phyloP scores from a whole-genome alignment of 1,140 invertebrate species.

The Oncopodura yosiiana region DNA sequence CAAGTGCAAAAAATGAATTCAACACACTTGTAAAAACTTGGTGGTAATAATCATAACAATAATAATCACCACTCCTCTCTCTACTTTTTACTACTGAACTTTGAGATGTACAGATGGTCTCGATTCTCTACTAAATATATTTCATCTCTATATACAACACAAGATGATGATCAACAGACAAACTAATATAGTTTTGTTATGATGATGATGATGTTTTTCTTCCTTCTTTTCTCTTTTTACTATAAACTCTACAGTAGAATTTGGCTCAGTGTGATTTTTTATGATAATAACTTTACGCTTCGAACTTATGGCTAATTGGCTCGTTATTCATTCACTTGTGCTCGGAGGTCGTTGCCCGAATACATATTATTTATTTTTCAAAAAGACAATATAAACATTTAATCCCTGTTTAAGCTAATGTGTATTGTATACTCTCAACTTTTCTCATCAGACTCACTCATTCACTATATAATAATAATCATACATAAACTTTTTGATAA shows the following conservation, averaged over 20 bases:
- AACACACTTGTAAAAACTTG: too few relatives aligned
- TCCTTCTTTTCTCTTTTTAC: not conserved
- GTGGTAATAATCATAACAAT: not conserved
- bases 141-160: too few relatives aligned
- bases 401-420: not conserved
- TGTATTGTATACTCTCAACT: constrained; percentile 1
- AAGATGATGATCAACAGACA: too few relatives aligned
- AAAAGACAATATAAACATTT: not conserved
- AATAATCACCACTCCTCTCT: not conserved
- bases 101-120: too few relatives aligned
- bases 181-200: too few relatives aligned
- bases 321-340: constrained; percentile 18
- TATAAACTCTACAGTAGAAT: too few relatives aligned
- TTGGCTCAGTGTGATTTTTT: constrained; percentile 13
- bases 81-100: too few relatives aligned
- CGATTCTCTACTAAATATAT: too few relatives aligned
- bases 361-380: not conserved
- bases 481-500: too few relatives aligned
- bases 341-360: constrained; percentile 27
- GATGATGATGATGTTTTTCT: not conserved
- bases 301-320: constrained; percentile 32
- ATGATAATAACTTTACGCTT: constrained; percentile 35
- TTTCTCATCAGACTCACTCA: not conserved
- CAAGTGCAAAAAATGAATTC: too few relatives aligned
- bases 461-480: too few relatives aligned